phyloP scores from a whole-genome alignment of 2,888 invertebrate species.

The Cerastoderma edule region DNA sequence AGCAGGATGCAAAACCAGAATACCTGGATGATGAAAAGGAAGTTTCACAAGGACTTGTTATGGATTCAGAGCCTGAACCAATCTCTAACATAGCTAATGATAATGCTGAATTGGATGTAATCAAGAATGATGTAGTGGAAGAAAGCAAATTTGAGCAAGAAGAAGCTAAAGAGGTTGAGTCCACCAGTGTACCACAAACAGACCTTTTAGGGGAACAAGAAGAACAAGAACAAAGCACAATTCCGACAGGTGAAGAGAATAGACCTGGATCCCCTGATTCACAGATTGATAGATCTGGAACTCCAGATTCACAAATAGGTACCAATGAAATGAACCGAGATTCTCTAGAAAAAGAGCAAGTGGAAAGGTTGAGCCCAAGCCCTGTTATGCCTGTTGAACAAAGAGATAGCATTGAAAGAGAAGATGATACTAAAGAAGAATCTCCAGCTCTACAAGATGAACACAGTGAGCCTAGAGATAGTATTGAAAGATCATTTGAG shows the following conservation, averaged over 20 bases:
- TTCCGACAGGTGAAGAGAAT: neutral
- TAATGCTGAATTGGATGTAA: constrained; percentile 26
- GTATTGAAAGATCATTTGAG: constrained; percentile 53
- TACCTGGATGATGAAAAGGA: neutral
- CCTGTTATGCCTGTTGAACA: constrained; percentile 21
- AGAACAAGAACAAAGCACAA: neutral
- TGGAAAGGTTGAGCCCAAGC: constrained; percentile 26
- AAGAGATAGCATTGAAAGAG: constrained; percentile 48
- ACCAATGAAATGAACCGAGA: constrained; percentile 38
- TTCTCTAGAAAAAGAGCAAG: constrained; percentile 53
- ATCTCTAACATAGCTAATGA: constrained; percentile 7
- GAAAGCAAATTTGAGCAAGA: constrained; percentile 32
- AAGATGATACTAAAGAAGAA: constrained; percentile 35
- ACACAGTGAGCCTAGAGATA: constrained; percentile 44
- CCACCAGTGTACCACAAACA: neutral
- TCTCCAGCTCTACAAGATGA: constrained; percentile 25
- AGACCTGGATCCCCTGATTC: constrained; percentile 36
- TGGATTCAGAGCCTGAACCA: constrained; percentile 9
- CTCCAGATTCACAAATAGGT: constrained; percentile 53
- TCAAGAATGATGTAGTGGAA: constrained; percentile 35
- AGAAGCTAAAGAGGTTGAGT: neutral
- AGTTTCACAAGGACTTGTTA: neutral
- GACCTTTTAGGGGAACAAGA: neutral
- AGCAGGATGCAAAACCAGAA: constrained; percentile 27
- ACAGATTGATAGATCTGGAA: constrained; percentile 49